phyloP scores from a whole-genome alignment of 92 coral and sea anemone genomes.

The Parazoanthus atlanticus region DNA sequence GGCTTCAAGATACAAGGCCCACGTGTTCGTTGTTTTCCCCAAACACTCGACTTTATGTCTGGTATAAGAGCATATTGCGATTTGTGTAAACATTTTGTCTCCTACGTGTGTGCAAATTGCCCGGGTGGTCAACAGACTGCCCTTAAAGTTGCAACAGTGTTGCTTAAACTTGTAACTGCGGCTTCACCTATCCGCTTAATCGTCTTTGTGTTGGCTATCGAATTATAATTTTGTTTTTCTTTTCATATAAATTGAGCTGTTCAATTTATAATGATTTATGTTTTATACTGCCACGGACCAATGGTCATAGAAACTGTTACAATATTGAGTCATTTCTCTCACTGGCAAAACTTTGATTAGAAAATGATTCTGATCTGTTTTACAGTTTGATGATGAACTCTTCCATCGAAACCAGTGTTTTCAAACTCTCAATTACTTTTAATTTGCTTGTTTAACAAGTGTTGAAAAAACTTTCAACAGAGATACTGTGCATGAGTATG shows the following conservation, averaged over 20 bases:
- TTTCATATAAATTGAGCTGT: constrained; percentile 40
- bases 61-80: neutral
- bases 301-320: constrained; percentile 4
- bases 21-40: constrained; percentile 39
- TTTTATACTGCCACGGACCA: constrained; percentile 25
- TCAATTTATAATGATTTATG: constrained; percentile 41
- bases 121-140: constrained; percentile 21
- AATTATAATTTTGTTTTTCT: constrained; percentile 29
- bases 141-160: constrained; percentile 30
- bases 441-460: neutral
- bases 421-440: neutral
- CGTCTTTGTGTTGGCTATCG: constrained; percentile 27
- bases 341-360: neutral
- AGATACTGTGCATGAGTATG: neutral
- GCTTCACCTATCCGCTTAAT: constrained; percentile 41
- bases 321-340: neutral
- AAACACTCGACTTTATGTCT: neutral
- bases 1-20: constrained; percentile 34
- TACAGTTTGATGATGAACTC: neutral
- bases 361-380: constrained; percentile 18
- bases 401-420: neutral
- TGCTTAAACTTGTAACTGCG: constrained; percentile 19
- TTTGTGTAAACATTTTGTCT: neutral
- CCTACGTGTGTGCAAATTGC: neutral
- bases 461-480: neutral